phyloP scores from a whole-genome alignment of 2,113 vertebrate genomes.

The Azemiops feae region DNA sequence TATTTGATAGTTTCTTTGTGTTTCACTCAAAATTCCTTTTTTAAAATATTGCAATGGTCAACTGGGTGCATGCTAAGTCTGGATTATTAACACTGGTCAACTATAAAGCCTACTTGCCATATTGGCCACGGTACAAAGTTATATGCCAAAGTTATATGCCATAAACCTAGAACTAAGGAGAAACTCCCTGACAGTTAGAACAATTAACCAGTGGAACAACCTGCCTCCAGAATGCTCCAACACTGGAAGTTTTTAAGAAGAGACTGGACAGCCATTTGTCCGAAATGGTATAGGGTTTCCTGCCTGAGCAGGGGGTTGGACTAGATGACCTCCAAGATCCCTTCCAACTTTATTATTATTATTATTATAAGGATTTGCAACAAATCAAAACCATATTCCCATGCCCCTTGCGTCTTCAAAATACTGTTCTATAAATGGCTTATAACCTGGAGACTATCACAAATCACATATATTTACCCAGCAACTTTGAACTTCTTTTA shows the following conservation, averaged over 20 bases:
- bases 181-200: no score
- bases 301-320: no score
- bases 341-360: no score
- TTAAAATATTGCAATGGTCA: conserved; percentile 48
- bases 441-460: neutral
- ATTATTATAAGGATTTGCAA: conserved; percentile 3
- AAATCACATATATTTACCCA: neutral
- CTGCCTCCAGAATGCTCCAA: no score
- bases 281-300: no score
- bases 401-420: neutral
- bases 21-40: conserved; percentile 49
- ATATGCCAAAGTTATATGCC: no score
- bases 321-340: no score
- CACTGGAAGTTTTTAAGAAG: no score
- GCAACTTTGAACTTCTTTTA: neutral
- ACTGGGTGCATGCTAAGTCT: conserved; percentile 29
- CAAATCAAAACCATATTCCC: conserved; percentile 6
- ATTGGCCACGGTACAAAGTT: conserved; percentile 29
- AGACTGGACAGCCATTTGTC: no score
- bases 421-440: neutral
- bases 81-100: conserved; percentile 38
- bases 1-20: conserved; percentile 47
- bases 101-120: conserved; percentile 31
- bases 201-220: no score
- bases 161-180: no score